A percentile compares a stretch with the other conserved stretches of the same genome.
These are phyloP conservation scores for Emydoidea blandingii DNA, from an alignment of 2,797 vertebrate genomes.

Conservation along the genomic window DNA sequence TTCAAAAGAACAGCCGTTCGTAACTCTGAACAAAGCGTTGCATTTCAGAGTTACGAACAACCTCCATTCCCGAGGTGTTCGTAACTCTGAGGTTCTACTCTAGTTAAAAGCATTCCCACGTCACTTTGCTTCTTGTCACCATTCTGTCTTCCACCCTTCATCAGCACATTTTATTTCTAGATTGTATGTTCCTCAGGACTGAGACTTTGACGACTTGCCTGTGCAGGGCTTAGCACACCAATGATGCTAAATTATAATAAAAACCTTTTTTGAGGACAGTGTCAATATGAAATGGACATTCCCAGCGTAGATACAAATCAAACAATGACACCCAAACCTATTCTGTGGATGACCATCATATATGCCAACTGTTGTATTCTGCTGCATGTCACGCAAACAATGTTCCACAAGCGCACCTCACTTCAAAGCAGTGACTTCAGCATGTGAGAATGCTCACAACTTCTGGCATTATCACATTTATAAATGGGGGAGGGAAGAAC, in stretches of 20 bases:
- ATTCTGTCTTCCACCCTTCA: not conserved
- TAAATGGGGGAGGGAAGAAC: not conserved
- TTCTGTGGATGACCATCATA: not conserved
- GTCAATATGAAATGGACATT: not conserved
- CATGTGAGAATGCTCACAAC: fast-evolving
- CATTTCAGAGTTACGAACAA: too few relatives aligned
- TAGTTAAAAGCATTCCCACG: too few relatives aligned
- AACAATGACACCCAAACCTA: not conserved
- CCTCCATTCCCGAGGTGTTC: too few relatives aligned
- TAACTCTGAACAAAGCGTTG: too few relatives aligned
- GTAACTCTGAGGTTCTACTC: too few relatives aligned
- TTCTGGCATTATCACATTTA: not conserved
- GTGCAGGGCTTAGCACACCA: not conserved
- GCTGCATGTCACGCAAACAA: too few relatives aligned
- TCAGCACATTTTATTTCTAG: not conserved
- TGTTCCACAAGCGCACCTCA: fast-evolving
- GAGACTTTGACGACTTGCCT: not conserved
- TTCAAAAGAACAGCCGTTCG: too few relatives aligned
- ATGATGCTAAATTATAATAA: not conserved
- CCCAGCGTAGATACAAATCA: constrained; percentile 32
- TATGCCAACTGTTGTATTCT: not conserved
- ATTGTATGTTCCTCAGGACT: not conserved
- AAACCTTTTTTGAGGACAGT: too few relatives aligned
- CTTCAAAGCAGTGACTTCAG: fast-evolving
- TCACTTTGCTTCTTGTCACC: not conserved